phyloP scores from a whole-genome alignment of 1,140 invertebrate genomes.

The Papilio dardanus region DNA sequence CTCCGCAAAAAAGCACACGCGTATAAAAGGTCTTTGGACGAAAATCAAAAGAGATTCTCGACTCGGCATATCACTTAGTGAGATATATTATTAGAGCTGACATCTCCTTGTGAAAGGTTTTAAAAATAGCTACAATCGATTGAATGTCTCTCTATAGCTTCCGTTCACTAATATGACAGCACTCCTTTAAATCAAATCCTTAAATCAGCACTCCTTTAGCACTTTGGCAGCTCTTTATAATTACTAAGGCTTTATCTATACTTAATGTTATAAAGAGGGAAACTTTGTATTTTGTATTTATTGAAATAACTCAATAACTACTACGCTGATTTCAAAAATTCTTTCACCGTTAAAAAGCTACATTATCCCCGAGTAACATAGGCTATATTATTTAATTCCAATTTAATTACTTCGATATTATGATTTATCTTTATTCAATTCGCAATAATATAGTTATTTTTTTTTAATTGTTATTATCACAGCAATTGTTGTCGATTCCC shows the following conservation, averaged over 20 bases:
- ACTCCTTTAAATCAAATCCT: too few species aligned
- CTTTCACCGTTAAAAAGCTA: too few species aligned
- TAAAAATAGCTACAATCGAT: slow-evolving; percentile 18
- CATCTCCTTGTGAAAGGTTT: slow-evolving; percentile 1
- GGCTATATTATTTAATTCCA: too few species aligned
- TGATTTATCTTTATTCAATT: background rate
- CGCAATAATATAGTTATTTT: background rate
- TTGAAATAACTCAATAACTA: background rate
- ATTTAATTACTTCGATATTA: too few species aligned
- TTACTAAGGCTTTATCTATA: background rate
- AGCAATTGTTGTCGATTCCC: background rate
- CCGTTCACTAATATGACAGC: slow-evolving; percentile 3
- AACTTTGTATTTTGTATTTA: too few species aligned
- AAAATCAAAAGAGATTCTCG: background rate
- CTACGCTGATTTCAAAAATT: too few species aligned
- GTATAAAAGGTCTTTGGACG: background rate
- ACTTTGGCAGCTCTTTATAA: background rate
- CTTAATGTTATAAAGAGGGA: background rate
- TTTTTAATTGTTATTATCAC: background rate
- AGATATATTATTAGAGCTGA: background rate
- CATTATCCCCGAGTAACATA: too few species aligned
- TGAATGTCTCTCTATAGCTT: background rate
- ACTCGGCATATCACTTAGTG: background rate
- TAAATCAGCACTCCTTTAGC: background rate
- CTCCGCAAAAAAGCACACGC: background rate